phyloP scores from a whole-genome alignment of 1,140 invertebrate genomes.

The Camponotus floridanus region DNA sequence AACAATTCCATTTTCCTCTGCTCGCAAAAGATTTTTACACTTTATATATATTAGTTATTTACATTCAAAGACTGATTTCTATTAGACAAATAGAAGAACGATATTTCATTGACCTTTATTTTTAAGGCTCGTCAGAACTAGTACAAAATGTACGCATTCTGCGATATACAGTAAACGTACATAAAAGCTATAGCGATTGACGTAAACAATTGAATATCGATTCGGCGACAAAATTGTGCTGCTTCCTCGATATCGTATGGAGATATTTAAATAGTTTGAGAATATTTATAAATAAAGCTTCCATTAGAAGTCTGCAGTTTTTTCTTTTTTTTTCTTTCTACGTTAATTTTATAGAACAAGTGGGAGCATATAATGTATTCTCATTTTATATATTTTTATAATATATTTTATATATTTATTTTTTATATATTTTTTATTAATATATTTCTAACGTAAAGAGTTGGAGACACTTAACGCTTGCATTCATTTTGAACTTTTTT shows the following conservation, averaged over 20 bases:
- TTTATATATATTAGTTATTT: not conserved
- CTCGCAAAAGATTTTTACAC: no score
- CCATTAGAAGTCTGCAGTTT: conserved; percentile 4
- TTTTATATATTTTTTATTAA: conserved; percentile 6
- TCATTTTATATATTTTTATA: conserved; percentile 9
- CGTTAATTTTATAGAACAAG: not conserved
- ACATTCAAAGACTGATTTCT: not conserved
- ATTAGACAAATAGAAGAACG: not conserved
- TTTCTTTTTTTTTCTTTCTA: not conserved
- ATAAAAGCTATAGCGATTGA: conserved; percentile 15
- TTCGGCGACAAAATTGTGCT: not conserved
- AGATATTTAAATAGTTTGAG: not conserved
- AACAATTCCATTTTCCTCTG: no score
- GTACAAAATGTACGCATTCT: not conserved
- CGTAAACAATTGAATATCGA: conserved; percentile 29
- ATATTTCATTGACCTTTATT: conserved; percentile 48
- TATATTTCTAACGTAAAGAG: conserved; percentile 12
- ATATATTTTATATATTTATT: not conserved
- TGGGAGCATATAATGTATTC: conserved; percentile 11
- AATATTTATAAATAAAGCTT: conserved; percentile 35
- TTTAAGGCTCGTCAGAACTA: conserved; percentile 32
- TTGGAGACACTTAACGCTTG: not conserved
- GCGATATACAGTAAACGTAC: conserved; percentile 27
- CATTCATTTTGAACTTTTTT: conserved; percentile 13
- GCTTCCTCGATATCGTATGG: not conserved